phyloP scores from a whole-genome alignment of 2,888 invertebrate species.

The Pachliopta kotzebuea region DNA sequence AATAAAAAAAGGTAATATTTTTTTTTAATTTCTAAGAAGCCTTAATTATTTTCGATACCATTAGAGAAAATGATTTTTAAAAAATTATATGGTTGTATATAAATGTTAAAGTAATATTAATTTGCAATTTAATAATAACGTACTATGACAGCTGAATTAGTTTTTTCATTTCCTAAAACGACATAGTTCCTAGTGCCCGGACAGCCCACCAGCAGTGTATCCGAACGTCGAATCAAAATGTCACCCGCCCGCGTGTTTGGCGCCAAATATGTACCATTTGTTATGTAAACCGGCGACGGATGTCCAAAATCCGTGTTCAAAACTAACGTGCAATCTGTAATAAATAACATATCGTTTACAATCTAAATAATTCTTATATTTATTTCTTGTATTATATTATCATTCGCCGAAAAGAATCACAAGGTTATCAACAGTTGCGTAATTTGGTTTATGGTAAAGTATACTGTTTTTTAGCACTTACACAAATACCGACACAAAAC shows the following conservation, averaged over 20 bases:
- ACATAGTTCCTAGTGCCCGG: constrained; percentile 49
- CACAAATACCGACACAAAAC: too few species aligned
- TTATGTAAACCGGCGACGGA: constrained; percentile 57
- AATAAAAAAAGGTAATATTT: too few species aligned
- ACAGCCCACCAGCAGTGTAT: constrained; percentile 51
- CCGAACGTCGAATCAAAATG: constrained; percentile 46
- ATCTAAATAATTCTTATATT: too few species aligned
- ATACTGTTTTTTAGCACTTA: too few species aligned
- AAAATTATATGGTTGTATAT: too few species aligned
- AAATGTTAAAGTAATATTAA: too few species aligned
- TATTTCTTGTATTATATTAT: too few species aligned
- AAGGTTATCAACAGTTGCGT: background rate
- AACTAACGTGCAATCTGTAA: constrained; percentile 57
- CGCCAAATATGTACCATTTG: constrained; percentile 46
- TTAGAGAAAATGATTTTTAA: too few species aligned
- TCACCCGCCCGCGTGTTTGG: constrained; percentile 43
- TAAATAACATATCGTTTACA: background rate
- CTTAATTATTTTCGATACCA: too few species aligned
- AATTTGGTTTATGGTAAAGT: background rate
- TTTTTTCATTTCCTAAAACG: constrained; percentile 45
- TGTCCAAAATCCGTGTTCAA: constrained; percentile 53
- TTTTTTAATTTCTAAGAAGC: too few species aligned
- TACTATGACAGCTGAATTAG: constrained; percentile 35
- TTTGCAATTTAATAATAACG: background rate
- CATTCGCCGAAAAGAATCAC: too few species aligned